Percentiles rank a stretch among this genome's conserved stretches.
Conservation (phyloP, 2,888 invertebrate species). For the Ephialtes manifestator region DNA sequence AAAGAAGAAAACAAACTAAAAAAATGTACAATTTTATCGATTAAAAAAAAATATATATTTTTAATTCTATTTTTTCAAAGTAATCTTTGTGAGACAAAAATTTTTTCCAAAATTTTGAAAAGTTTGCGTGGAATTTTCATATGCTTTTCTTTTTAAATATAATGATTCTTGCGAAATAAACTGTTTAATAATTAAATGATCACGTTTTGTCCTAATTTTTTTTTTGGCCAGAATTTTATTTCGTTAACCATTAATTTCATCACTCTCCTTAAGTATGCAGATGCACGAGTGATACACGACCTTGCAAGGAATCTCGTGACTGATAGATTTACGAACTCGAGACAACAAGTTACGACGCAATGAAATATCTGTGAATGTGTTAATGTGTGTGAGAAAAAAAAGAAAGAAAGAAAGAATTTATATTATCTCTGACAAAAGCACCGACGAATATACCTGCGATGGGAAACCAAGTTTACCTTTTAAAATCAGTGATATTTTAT, state of each 20-base stretch:
- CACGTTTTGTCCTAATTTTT: neutral
- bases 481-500: neutral
- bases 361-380: slow-evolving; percentile 3
- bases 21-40: too few relatives aligned
- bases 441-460: too few relatives aligned
- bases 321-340: slow-evolving; percentile 57
- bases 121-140: too few relatives aligned
- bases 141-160: too few relatives aligned
- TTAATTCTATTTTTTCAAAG: too few relatives aligned
- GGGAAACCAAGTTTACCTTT: neutral
- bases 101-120: too few relatives aligned
- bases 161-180: too few relatives aligned
- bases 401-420: slow-evolving; percentile 6
- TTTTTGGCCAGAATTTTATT: slow-evolving; percentile 23
- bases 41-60: too few relatives aligned
- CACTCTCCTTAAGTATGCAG: neutral
- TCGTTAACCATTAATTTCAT: slow-evolving; percentile 28
- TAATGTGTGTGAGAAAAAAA: neutral
- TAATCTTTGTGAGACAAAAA: too few relatives aligned
- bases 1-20: too few relatives aligned
- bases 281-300: slow-evolving; percentile 34
- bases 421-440: slow-evolving; percentile 12
- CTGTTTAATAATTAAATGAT: too few relatives aligned
- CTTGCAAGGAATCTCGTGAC: slow-evolving; percentile 56
- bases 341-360: slow-evolving; percentile 25